A percentile compares a stretch with the other conserved stretches of the same genome.
These are phyloP conservation scores for Sciaenops ocellatus DNA, from an alignment of 2,797 vertebrate genomes.

Conservation along the genomic window DNA sequence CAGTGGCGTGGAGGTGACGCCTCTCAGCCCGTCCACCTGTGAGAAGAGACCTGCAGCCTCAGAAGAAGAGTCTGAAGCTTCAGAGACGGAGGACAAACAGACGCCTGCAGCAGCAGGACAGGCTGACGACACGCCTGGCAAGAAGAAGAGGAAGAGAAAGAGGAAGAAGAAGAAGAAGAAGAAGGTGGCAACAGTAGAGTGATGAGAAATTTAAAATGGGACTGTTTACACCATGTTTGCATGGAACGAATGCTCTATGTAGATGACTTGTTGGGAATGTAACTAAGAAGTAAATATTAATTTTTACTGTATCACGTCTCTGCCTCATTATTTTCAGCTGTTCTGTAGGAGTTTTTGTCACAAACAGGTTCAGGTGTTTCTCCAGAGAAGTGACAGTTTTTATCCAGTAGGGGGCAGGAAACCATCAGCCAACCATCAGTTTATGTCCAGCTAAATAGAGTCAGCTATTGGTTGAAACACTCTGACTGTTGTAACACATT, in stretches of 20 bases:
- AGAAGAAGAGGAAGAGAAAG: conserved; percentile 57
- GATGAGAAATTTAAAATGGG: conserved; percentile 13
- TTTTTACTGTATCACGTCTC: conserved; percentile 5
- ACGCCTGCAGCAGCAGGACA: conserved; percentile 31
- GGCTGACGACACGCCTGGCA: conserved; percentile 14
- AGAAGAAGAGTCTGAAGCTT: conserved; percentile 39
- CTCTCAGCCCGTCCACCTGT: background rate
- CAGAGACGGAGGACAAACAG: conserved; percentile 47
- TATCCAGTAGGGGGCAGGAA: conserved; percentile 39
- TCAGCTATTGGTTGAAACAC: conserved; percentile 22
- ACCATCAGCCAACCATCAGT: background rate
- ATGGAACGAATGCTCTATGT: background rate
- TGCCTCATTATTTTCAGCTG: conserved; percentile 16
- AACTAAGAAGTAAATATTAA: conserved; percentile 51
- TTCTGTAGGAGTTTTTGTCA: background rate
- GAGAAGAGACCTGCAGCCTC: conserved; percentile 47
- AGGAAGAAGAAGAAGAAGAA: conserved; percentile 66
- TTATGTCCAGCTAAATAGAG: conserved; percentile 31
- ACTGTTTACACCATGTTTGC: conserved; percentile 10
- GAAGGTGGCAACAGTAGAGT: conserved; percentile 25
- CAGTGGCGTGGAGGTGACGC: conserved; percentile 25
- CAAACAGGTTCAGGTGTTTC: background rate
- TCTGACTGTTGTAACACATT: conserved; percentile 37
- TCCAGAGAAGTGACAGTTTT: background rate
- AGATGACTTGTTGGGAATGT: background rate